A percentile compares a stretch with the other conserved stretches of the same genome.
Conservation (phyloP, 2,113 vertebrate genomes). For the Paramisgurnus dabryanus region DNA sequence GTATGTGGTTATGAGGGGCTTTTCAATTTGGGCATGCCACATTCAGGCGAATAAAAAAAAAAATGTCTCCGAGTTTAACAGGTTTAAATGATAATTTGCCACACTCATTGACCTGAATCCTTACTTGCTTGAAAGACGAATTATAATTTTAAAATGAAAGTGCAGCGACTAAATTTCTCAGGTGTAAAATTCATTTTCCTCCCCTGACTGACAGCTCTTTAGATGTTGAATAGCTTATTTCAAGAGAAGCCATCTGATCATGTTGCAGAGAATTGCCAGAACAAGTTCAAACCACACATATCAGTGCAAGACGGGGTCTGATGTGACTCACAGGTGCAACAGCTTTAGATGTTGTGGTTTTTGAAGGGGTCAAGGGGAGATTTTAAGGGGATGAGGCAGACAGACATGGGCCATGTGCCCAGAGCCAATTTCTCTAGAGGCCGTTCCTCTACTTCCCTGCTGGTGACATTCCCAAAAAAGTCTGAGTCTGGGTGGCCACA, state of each 20-base stretch:
- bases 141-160: conserved; percentile 27
- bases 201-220: conserved; percentile 6
- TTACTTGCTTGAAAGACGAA: conserved; percentile 13
- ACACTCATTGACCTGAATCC: conserved; percentile 12
- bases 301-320: no score
- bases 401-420: background rate
- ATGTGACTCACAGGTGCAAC: no score
- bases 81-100: background rate
- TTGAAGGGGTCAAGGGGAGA: background rate
- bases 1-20: no score
- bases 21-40: no score
- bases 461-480: background rate
- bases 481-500: conserved; percentile 2
- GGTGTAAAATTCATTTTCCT: conserved; percentile 8
- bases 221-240: background rate
- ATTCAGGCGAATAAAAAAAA: no score
- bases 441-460: background rate
- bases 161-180: background rate
- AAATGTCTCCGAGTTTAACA: no score
- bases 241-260: conserved; percentile 22
- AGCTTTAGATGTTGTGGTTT: background rate
- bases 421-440: background rate
- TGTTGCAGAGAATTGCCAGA: conserved; percentile 22
- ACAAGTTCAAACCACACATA: background rate
- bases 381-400: background rate